Evolutionary conservation across 2,888 invertebrate genomes (phyloP).

Genomic region (Doris montereyensis): DNA sequence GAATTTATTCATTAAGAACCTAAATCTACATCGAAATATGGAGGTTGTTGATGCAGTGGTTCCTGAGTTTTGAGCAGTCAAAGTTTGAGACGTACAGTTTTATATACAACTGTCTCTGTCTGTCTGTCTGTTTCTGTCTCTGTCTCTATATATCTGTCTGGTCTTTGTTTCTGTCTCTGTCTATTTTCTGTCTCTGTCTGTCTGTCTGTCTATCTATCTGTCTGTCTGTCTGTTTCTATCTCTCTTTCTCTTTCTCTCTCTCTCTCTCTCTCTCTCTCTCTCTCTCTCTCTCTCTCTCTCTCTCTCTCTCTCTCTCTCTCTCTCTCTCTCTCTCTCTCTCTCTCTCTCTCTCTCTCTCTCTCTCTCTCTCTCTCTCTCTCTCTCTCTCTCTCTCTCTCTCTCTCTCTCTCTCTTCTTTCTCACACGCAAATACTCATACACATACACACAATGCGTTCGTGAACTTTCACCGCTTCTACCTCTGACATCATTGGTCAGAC

Average conservation of each 20-base stretch:
- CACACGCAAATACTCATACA: not conserved
- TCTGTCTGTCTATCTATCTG: no score
- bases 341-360: not conserved
- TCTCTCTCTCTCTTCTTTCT: not conserved
- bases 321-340: not conserved
- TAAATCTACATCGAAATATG: no score
- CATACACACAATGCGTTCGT: constrained; percentile 1
- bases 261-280: constrained; percentile 20
- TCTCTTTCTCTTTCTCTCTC: constrained; percentile 18
- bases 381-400: constrained; percentile 1
- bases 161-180: no score
- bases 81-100: no score
- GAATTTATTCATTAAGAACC: no score
- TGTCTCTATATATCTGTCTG: no score
- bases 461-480: not conserved
- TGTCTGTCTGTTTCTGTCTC: no score
- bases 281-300: not conserved
- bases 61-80: no score
- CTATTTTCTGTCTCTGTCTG: no score
- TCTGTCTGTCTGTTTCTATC: not conserved
- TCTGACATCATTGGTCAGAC: not conserved
- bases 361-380: not conserved
- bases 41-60: no score
- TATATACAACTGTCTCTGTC: no score
- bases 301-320: constrained; percentile 5